Base-by-base conservation (phyloP, 2,797 vertebrate genomes). In the Sebastes vulpes region DNA sequence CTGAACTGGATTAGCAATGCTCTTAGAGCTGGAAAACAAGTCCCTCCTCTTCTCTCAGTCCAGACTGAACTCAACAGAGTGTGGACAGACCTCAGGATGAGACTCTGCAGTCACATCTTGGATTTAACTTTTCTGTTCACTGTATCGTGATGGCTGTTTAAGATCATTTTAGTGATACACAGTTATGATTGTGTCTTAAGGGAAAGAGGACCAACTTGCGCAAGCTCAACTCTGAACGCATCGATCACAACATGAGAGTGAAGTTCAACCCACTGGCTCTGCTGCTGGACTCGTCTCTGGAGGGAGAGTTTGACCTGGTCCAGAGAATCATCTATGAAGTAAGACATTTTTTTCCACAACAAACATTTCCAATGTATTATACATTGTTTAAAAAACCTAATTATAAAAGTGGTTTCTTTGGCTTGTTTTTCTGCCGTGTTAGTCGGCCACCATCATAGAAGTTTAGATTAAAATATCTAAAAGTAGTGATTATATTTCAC, bases 291-390 rank as follows among this genome's bases (percentile, higher is more conserved):
- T 99, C 98, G 0, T 99, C 98, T 69, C 95, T 99, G 94, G 98
- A 99, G 85, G 98, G 98, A 70, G 98, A 99, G 91, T 98, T 96
- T 86, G 98, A 99, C 91, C 96, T 99, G 10, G 98, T 99, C 65
- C 98, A 99, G 95, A 97, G 98, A 92, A 98, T 99, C 92, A 99
- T 99, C 87, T 99, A 99, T 73, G 97, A 99, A 96, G 98, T 98
- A 95, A 92, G 89, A 53, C 9, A 20, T 60, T 25, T 25, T 10
- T n/a, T 7, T 29, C 5, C 32, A 23, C 18, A 50, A 35, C 14
- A 72, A 58, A 50, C 20, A 14, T 52, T 56, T 75, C 5, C 38
- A 23, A 18, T 53, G 2, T 32, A 28, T 25, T 48, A 2, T 2
- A 42, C 8, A 3, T 42, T 35, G 12, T 50, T 16, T 20, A n/a